Evolutionary conservation across 2,888 invertebrate genomes (phyloP), one percentile per base, ranked within the genome.

Genomic region (Pemphredon lugubris): DNA sequence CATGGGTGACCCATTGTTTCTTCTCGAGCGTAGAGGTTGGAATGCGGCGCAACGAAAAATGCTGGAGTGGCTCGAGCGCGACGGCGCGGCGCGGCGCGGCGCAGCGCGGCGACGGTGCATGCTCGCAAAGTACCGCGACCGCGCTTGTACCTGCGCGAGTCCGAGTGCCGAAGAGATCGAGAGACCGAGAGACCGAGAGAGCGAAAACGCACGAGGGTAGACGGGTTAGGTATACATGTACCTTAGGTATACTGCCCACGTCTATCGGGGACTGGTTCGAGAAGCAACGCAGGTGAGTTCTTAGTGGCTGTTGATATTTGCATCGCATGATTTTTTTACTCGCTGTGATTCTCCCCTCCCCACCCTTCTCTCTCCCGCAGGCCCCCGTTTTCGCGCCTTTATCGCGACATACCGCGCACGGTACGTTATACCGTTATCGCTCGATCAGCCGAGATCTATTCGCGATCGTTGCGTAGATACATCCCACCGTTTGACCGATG

Each of bases 241-340:
- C n/a, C n/a, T n/a, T n/a, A n/a, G n/a, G n/a, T n/a, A n/a, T n/a
- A n/a, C 75, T 58, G 69, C 72, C 60, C 66, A 72, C 72, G 58
- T 74, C 63, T 45, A 53, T 66, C 48, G 44, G 16, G 44, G 71
- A 68, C 76, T 69, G 71, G 65, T 71, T 77, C 71, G 63, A 70
- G 59, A 58, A n/a, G 54, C 69, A 20, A 68, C 54, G 66, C 76
- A 64, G 69, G 63, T 79, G 78, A 77, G 65, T 68, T 73, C 58
- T 55, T 51, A 60, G 66, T 57, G 69, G 65, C 65, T 44, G 34
- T 59, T 51, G 68, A 44, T 71, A 71, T 73, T 77, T 68, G 63
- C 64, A 63, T 75, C 60, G 14, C n/a, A 6, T 13, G 21, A 23
- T n/a, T 40, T 57, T 59, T 60, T 40, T 13, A n/a, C 37, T 37